Evolutionary conservation across 2,888 invertebrate species (phyloP), one percentile per base, ranked within the genome.

Genomic region (Lepidonotus clava): DNA sequence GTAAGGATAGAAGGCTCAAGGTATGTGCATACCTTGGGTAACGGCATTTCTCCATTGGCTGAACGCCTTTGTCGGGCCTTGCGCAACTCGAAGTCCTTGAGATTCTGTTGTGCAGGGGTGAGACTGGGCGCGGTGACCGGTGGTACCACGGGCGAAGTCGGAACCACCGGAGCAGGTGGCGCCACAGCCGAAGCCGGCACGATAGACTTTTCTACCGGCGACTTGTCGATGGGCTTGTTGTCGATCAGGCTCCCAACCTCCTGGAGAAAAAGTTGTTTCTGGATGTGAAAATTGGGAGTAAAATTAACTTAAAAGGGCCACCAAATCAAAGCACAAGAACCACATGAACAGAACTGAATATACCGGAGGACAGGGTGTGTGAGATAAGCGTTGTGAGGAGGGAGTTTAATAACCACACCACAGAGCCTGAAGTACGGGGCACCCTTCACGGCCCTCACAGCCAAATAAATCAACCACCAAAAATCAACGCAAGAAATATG

Each of bases 141-240:
- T 34, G 46, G 85, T 32, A 21, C 51, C 32, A 66, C 84, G 8
- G 56, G 61, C 38, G 41, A 40, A n/a, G 87, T 36, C n/a, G 87
- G 86, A 24, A 56, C 85, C 77, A 34, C 76, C 67, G 61, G 86
- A 86, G 67, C 85, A 40, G 85, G 77, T 71, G n/a, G 84, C 11
- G 86, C 8, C 11, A 71, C 46, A 36, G 88, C 66, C 18, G 88
- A 85, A 11, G 87, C 83, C 6, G 87, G 80, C 1, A 86, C 84
- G 1, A 88, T 86, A 6, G 86, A 80, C 80, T 41, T 80, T 46
- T 80, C 80, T 46, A 80, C 80, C 46, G 80, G 46, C 46, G 51
- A 41, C 51, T 80, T 80, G 46, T 41, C 51, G n/a, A 21, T 11
- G 6, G 77, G 36, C 51, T 80, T 80, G 14, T 41, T 51, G 28